Evolutionary conservation across 2,113 vertebrate genomes (phyloP).

Genomic region (Balaeniceps rex): DNA sequence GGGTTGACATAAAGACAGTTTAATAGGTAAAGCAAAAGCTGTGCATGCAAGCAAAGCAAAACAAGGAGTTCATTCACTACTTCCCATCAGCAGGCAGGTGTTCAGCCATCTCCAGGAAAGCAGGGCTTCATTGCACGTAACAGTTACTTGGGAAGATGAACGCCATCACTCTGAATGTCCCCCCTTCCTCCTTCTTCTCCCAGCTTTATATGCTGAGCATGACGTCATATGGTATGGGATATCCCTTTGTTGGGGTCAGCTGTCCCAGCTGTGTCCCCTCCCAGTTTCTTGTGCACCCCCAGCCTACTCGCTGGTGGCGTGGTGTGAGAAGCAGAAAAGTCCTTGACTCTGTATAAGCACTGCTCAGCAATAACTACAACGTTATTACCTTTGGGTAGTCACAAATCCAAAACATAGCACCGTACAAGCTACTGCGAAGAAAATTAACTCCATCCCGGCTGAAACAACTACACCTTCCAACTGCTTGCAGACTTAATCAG

Average conservation of each 20-base stretch:
- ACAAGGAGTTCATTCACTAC: not conserved
- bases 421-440: not conserved
- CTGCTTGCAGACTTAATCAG: not conserved
- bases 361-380: not conserved
- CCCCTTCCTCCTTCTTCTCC: not conserved
- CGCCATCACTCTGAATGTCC: not conserved
- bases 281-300: not conserved
- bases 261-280: not conserved
- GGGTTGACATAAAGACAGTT: not conserved
- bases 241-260: not conserved
- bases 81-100: not conserved
- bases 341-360: not conserved
- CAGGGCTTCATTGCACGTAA: not conserved
- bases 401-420: not conserved
- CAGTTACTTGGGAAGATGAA: not conserved
- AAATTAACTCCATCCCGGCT: not conserved
- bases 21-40: not conserved
- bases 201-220: not conserved
- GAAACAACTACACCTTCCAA: not conserved
- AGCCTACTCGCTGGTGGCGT: accelerated
- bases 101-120: not conserved
- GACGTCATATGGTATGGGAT: not conserved
- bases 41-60: not conserved
- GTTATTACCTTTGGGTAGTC: not conserved
- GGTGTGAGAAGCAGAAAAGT: not conserved